A percentile compares a stretch with the other conserved stretches of the same genome.
Conservation (phyloP, 2,113 vertebrate species). For the Tiliqua scincoides region DNA sequence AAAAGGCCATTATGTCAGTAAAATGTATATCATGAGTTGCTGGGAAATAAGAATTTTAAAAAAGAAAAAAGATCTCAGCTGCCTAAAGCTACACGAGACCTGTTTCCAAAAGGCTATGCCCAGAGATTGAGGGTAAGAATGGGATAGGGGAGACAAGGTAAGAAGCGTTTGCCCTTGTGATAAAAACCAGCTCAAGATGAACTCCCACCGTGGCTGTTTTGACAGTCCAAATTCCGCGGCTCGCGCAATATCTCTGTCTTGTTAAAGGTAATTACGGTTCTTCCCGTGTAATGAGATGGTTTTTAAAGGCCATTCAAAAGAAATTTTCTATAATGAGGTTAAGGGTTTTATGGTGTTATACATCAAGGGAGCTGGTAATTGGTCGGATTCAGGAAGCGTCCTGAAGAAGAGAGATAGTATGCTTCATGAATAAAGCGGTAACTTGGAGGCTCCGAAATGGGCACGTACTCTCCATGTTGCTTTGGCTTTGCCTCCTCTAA, state of each 20-base stretch:
- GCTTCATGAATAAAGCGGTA: constrained; percentile 51
- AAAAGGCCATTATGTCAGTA: too few relatives aligned
- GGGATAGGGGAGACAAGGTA: background rate
- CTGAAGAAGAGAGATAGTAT: constrained; percentile 64
- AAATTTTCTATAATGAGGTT: constrained; percentile 80
- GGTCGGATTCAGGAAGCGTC: constrained; percentile 69
- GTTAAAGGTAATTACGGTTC: constrained; percentile 78
- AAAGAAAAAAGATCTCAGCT: background rate
- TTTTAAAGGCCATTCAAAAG: constrained; percentile 83
- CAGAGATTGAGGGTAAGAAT: background rate
- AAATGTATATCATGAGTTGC: too few relatives aligned
- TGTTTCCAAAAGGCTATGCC: background rate
- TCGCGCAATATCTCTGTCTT: constrained; percentile 72
- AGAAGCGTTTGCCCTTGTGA: constrained; percentile 43
- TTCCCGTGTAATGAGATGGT: constrained; percentile 78
- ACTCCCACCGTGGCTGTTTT: constrained; percentile 55
- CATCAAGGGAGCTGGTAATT: constrained; percentile 76
- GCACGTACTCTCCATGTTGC: too few relatives aligned
- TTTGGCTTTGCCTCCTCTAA: constrained; percentile 46
- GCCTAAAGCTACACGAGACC: background rate
- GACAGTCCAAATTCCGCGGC: constrained; percentile 63
- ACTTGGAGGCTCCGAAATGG: constrained; percentile 38
- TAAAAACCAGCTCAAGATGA: constrained; percentile 31
- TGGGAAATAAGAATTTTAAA: background rate
- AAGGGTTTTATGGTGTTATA: constrained; percentile 78